Conservation (phyloP, 2,888 invertebrate genomes). For the Pheosia gnoma region DNA sequence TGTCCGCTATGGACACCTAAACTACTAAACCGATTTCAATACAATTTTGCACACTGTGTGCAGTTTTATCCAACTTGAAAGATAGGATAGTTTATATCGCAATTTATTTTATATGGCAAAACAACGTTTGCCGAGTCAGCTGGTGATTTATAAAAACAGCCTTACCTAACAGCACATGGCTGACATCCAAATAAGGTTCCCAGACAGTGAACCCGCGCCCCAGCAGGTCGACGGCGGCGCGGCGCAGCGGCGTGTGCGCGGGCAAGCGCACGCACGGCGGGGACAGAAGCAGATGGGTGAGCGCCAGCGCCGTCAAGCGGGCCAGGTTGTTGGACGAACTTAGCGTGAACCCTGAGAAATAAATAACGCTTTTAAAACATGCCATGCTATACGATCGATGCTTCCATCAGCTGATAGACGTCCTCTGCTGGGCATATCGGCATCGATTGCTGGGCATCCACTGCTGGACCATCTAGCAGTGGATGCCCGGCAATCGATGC, state of each 20-base stretch:
- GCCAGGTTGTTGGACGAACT: constrained; percentile 92
- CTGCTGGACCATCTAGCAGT: background rate
- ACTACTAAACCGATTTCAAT: too few relatives aligned
- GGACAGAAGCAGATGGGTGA: constrained; percentile 95
- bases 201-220: constrained; percentile 99
- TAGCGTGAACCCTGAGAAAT: constrained; percentile 65
- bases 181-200: constrained; percentile 93
- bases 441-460: background rate
- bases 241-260: constrained; percentile 94
- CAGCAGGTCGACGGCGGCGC: constrained; percentile 98
- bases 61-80: too few relatives aligned
- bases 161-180: constrained; percentile 71
- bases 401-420: too few relatives aligned
- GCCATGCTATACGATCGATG: too few relatives aligned
- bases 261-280: constrained; percentile 94
- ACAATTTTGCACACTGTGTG: too few relatives aligned
- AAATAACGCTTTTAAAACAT: background rate
- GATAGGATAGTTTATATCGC: too few relatives aligned
- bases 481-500: too few relatives aligned
- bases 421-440: background rate
- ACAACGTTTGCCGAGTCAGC: too few relatives aligned
- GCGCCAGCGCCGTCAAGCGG: constrained; percentile 95
- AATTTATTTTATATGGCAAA: too few relatives aligned
- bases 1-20: too few relatives aligned
- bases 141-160: background rate